Base-by-base conservation (phyloP, 2,113 vertebrate genomes). In the Petroica traversi region DNA sequence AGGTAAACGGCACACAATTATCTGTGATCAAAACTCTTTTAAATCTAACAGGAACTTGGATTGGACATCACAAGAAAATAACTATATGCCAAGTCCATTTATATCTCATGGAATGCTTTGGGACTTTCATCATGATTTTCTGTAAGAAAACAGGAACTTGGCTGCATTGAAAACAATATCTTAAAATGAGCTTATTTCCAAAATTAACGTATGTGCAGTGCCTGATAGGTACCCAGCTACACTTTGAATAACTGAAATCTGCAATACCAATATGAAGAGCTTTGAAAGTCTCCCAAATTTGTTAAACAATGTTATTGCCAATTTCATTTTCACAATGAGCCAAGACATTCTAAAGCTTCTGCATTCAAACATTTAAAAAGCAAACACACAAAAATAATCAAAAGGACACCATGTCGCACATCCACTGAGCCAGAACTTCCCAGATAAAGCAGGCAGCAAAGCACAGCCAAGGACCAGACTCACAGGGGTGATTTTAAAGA, bases 131-230 rank as follows among this genome's bases (percentile, higher is more conserved):
- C 75, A 14, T 23, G 78, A 63, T 86, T 88, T 96, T 78, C 85
- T 92, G 77, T 67, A 94, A 78, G 85, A 92, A 96, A 96, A 94
- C 77, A 93, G 92, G 88, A 93, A 95, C 91, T 93, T 94, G 89
- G 90, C 91, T 94, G 88, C 89, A 78, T 24, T 69, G 84, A 93
- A 92, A 94, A 89, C 88, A 93, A 1, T 76, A 93, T 94, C 91
- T 92, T 88, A 95, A 94, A 96, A 91, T 92, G 77, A 97, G 91
- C 59, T 94, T 89, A 78, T 90, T 95, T 96, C 89, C 91, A 94
- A 93, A 95, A 94, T 95, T 91, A 97, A 96, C 16, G 55, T 92
- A 96, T 93, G 85, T 93, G 88, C 82, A 67, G 38, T 43, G 88
- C 82, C 92, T 96, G 95, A 96, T 96, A 93, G 93, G 93, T 94